Conservation (phyloP, 2,797 vertebrate species). For the Bradypus variegatus region DNA sequence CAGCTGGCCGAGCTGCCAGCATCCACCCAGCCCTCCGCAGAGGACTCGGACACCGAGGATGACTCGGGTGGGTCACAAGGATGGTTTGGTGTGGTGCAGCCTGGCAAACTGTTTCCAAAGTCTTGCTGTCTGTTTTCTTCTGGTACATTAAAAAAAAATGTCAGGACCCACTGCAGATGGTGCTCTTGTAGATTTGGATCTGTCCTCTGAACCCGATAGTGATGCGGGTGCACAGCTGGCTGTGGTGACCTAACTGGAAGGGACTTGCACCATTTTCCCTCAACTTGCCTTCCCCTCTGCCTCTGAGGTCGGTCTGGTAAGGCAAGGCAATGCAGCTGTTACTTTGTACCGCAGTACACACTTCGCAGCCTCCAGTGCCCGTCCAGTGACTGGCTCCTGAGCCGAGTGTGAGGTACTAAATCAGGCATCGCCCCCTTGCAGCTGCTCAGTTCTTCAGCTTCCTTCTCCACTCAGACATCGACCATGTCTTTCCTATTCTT, state of each 20-base stretch:
- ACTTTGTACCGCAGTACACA: not conserved
- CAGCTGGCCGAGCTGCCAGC: constrained; percentile 91
- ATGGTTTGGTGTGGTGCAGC: not conserved
- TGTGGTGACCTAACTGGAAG: not conserved
- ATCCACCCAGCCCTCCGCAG: constrained; percentile 81
- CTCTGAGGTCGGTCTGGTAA: not conserved
- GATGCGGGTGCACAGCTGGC: not conserved
- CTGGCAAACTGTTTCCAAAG: not conserved
- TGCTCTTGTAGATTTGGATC: not conserved
- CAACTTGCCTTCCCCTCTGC: too few relatives aligned
- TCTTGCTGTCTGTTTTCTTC: not conserved
- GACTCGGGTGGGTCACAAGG: constrained; percentile 80
- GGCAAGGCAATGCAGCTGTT: not conserved
- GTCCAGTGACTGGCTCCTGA: not conserved
- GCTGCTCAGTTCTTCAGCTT: not conserved
- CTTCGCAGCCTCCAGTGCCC: not conserved
- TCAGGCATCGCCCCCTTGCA: too few relatives aligned
- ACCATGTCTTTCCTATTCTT: not conserved
- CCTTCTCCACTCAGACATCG: not conserved
- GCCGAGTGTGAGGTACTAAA: not conserved
- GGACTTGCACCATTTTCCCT: not conserved
- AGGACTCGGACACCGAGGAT: constrained; percentile 96
- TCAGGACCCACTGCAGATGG: not conserved
- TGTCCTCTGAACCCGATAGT: not conserved
- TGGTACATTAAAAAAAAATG: not conserved